These are phyloP conservation scores for Oscheius myriophilus DNA, from an alignment of 2,888 invertebrate species.

Conservation along the genomic window DNA sequence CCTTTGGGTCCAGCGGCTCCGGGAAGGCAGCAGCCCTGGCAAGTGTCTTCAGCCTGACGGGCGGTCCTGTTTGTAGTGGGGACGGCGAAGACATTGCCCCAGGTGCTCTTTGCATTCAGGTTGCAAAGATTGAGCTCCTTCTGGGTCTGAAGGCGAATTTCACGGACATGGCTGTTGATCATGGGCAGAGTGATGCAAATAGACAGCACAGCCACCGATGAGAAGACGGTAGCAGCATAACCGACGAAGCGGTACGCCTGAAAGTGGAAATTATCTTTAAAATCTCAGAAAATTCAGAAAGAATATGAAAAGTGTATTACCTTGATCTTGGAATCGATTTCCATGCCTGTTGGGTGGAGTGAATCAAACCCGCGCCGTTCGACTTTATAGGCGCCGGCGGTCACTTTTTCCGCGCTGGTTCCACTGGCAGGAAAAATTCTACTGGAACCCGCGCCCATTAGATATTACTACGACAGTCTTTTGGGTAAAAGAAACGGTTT, in stretches of 20 bases:
- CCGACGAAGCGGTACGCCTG: neutral
- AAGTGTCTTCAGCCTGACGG: slow-evolving; percentile 46
- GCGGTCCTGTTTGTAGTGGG: slow-evolving; percentile 52
- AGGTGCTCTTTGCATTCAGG: slow-evolving; percentile 59
- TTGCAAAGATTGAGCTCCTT: slow-evolving; percentile 57
- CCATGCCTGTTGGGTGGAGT: too few relatives aligned
- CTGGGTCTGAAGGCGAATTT: slow-evolving; percentile 43
- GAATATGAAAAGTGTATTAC: too few relatives aligned
- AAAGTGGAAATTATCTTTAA: too few relatives aligned
- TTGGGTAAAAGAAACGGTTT: too few relatives aligned
- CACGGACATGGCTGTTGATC: neutral
- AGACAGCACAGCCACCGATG: neutral
- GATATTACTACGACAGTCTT: too few relatives aligned
- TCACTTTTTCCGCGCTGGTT: too few relatives aligned
- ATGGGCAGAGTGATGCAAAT: slow-evolving; percentile 3
- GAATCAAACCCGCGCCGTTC: too few relatives aligned
- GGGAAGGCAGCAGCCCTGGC: slow-evolving; percentile 61
- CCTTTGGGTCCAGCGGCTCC: slow-evolving; percentile 65
- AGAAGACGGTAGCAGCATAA: neutral
- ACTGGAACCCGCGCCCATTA: too few relatives aligned
- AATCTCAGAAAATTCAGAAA: too few relatives aligned
- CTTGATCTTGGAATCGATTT: neutral
- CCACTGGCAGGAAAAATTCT: too few relatives aligned
- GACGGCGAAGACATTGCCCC: slow-evolving; percentile 58
- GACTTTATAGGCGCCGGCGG: too few relatives aligned